Base-by-base conservation (phyloP, 2,113 vertebrate genomes). In the Calidris pygmaea region DNA sequence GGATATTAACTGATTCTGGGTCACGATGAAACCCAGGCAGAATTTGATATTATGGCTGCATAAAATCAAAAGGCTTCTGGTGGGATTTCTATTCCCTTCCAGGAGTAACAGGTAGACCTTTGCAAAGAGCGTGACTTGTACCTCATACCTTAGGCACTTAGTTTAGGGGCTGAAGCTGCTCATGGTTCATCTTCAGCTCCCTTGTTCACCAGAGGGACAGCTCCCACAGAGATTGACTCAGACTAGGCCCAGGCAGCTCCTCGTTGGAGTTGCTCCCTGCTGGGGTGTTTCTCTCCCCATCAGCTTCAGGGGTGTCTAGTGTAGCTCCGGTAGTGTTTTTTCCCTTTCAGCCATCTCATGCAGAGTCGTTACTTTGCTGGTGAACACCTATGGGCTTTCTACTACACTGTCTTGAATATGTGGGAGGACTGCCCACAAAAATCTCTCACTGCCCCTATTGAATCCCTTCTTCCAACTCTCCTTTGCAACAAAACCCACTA, bases 11-110 rank as follows among this genome's bases (percentile, higher is more conserved):
- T 62, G 62, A 58, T 47, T 8, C 62, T 67, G 29, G 55, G n/a
- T 80, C 87, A 80, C 17, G 23, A 68, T 71, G 21, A 78, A 96
- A 96, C 89, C 78, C 79, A 41, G 59, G 47, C 68, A 95, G 75
- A 92, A 95, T 87, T 67, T 14, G 3, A 37, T 93, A 76, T 73
- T 95, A 30, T 32, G 27, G 35, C 41, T 77, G 71, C 37, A 21
- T 72, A n/a, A 94, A 91, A 80, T 34, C 30, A 60, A 47, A 77
- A 22, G 62, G 52, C 60, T 93, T 92, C 72, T 24, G 52, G 14
- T 21, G 71, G 29, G 35, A 18, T 89, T 95, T 96, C 81, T 41
- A 0, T 91, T 94, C 50, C 47, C 52, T 56, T 87, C 39, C 67
- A 83, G 81, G 78, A 75, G 45, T 23, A 90, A 55, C 39, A 75